Percentiles rank a stretch among this genome's conserved stretches.
Evolutionary conservation across 2,888 invertebrate species (phyloP).

Genomic region (Neuroscelio doddi): DNA sequence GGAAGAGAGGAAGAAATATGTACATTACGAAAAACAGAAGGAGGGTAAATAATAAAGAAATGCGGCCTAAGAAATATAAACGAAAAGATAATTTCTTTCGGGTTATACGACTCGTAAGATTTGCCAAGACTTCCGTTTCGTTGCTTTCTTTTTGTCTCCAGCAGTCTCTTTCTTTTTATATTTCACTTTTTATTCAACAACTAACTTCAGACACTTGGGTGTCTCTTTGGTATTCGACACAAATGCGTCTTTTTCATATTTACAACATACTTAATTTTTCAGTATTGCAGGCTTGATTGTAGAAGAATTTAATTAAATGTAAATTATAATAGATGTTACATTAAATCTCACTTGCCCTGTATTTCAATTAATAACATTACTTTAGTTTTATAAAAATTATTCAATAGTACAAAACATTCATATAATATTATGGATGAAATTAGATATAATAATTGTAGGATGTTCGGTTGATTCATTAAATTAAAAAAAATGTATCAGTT

Average conservation of each 20-base stretch:
- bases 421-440: no score
- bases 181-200: constrained; percentile 18
- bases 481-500: constrained; percentile 36
- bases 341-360: no score
- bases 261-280: constrained; percentile 9
- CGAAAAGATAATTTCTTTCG: constrained; percentile 27
- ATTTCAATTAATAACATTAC: no score
- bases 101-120: constrained; percentile 6
- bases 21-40: constrained; percentile 19
- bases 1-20: constrained; percentile 8
- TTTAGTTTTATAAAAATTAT: no score
- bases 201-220: constrained; percentile 1
- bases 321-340: constrained; percentile 2
- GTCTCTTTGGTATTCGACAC: background rate
- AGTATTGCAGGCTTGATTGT: background rate
- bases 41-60: constrained; percentile 16
- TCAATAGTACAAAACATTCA: no score
- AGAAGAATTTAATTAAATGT: constrained; percentile 1
- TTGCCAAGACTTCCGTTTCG: background rate
- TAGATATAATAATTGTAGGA: constrained; percentile 9
- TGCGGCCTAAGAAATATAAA: constrained; percentile 35
- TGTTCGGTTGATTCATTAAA: no score
- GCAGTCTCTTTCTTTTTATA: background rate
- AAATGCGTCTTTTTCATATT: constrained; percentile 3
- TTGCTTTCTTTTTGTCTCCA: constrained; percentile 6